Evolutionary conservation across 2,888 invertebrate genomes (phyloP).

Genomic region (Aquatica leii): DNA sequence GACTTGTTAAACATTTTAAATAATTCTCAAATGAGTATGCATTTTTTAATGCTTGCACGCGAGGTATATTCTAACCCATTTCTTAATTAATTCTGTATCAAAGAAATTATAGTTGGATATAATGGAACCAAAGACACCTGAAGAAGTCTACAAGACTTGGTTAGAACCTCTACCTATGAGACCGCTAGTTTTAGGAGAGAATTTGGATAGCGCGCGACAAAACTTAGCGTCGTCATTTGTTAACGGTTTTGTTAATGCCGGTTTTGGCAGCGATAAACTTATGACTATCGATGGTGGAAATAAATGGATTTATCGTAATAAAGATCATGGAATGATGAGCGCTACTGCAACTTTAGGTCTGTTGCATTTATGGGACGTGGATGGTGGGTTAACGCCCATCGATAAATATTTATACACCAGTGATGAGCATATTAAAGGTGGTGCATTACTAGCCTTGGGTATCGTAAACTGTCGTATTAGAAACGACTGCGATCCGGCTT

Average conservation of each 20-base stretch:
- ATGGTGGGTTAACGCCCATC: conserved; percentile 96
- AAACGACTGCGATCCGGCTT: conserved; percentile 97
- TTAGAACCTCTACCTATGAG: conserved; percentile 78
- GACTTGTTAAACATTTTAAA: conserved; percentile 91
- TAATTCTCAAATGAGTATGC: conserved; percentile 91
- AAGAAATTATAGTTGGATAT: conserved; percentile 80
- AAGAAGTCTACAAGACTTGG: conserved; percentile 98
- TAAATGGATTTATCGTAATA: conserved; percentile 90
- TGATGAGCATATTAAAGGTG: conserved; percentile 85
- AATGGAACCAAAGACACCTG: conserved; percentile 98
- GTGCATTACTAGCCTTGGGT: conserved; percentile 94
- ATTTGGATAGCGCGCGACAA: conserved; percentile 93
- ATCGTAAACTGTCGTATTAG: conserved; percentile 97
- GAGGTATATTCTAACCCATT: conserved; percentile 68
- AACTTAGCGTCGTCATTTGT: conserved; percentile 98
- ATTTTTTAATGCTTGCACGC: conserved; percentile 91
- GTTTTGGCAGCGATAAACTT: conserved; percentile 95
- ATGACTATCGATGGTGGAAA: conserved; percentile 82
- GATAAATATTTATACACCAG: conserved; percentile 81
- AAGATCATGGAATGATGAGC: conserved; percentile 97
- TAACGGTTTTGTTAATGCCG: conserved; percentile 98
- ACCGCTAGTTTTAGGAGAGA: conserved; percentile 73
- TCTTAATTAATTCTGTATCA: too few species aligned
- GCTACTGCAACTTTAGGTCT: conserved; percentile 97
- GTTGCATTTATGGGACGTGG: conserved; percentile 97